Base-by-base conservation (phyloP, 2,797 vertebrate species). In the Thunnus albacares region DNA sequence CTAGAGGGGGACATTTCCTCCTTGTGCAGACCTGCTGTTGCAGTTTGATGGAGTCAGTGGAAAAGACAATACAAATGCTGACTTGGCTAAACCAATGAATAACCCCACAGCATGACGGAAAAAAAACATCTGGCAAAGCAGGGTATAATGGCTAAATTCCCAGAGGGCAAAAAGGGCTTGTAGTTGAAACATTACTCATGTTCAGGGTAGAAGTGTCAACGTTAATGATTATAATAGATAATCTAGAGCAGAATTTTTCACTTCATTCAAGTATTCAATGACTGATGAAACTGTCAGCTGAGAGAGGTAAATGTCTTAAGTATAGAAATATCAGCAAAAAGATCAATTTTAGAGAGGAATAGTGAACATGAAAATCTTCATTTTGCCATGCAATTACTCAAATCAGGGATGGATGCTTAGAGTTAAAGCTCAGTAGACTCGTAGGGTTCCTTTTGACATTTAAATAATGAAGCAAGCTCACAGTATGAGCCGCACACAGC, bases 381-480 rank as follows among this genome's bases (percentile, higher is more conserved):
- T 43, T 43, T 43, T 43, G 13, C 11, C 30, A 33, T 33, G 30
- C 30, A 33, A 33, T 33, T 38, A 75, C 47, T 60, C 15, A 72
- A 30, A 56, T 67, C 7, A 12, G 41, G 10, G 14, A 13, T 49
- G 55, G 49, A 57, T 43, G 69, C 77, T 64, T 11, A 30, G 53
- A 33, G 58, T 30, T 28, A 49, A 47, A 58, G 24, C 67, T 22
- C 3, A 7, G 15, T 7, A 1, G 64, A 20, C 26, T 28, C 8
- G 8, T 8, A 24, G 61, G 71, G 73, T 18, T 84, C 59, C 75
- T 52, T 17, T 43, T 85, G 72, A 75, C 55, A 20, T 83, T 77
- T 90, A 65, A 77, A 63, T 86, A 85, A 90, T 84, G 77, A 71
- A 81, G 28, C 26, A n/a, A 15, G 55, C 55, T 82, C 88, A 45